A percentile compares a stretch with the other conserved stretches of the same genome.
Evolutionary conservation across 2,888 invertebrate genomes (phyloP).

Genomic region (Prenolepis imparis): DNA sequence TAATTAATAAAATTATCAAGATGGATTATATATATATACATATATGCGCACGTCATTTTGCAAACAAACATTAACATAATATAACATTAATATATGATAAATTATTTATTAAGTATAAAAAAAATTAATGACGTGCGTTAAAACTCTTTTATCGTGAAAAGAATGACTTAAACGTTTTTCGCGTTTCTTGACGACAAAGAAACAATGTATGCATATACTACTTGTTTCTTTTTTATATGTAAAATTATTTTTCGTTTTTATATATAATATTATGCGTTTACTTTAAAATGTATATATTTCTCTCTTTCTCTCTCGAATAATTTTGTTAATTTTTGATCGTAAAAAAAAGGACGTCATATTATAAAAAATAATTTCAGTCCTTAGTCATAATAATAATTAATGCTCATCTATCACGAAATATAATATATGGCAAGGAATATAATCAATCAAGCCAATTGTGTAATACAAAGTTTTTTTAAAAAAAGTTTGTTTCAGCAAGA

Average conservation of each 20-base stretch:
- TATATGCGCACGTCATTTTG: background rate
- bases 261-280: background rate
- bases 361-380: background rate
- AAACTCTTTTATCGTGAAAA: too few species aligned
- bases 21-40: background rate
- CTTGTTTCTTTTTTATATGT: background rate
- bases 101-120: background rate
- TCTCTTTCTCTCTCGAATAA: background rate
- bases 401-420: background rate
- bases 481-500: conserved; percentile 30
- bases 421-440: background rate
- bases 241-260: too few species aligned
- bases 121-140: background rate
- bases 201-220: background rate
- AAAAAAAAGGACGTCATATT: background rate
- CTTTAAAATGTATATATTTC: background rate
- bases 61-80: too few species aligned
- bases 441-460: conserved; percentile 34
- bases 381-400: background rate
- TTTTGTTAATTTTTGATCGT: background rate
- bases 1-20: background rate
- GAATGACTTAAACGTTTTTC: too few species aligned
- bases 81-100: background rate
- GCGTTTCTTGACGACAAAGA: background rate
- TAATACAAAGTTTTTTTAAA: background rate